phyloP scores from a whole-genome alignment of 2,888 invertebrate species.

The Thyatira batis region DNA sequence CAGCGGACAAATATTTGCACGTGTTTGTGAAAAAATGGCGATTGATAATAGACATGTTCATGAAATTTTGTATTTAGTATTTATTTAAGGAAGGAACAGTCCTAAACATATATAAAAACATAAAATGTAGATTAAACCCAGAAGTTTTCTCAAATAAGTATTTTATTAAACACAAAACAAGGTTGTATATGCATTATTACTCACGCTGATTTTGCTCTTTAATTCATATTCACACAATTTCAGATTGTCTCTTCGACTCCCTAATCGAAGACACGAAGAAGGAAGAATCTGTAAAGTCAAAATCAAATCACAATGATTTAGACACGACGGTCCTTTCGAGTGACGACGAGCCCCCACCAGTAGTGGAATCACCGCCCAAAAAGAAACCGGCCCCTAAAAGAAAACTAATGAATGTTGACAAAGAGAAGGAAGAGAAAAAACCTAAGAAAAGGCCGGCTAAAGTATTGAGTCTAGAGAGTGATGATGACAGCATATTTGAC shows the following conservation, averaged over 20 bases:
- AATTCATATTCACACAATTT: slow-evolving; percentile 12
- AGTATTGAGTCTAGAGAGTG: slow-evolving; percentile 59
- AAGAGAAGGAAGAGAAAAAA: slow-evolving; percentile 51
- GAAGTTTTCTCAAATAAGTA: too few species aligned
- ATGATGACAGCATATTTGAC: slow-evolving; percentile 77
- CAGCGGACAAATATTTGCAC: too few species aligned
- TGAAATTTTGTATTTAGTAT: too few species aligned
- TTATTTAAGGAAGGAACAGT: too few species aligned
- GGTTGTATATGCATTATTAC: too few species aligned
- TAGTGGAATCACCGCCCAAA: slow-evolving; percentile 48
- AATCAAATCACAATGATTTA: slow-evolving; percentile 26
- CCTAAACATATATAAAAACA: too few species aligned
- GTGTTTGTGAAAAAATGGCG: too few species aligned
- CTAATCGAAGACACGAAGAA: slow-evolving; percentile 75
- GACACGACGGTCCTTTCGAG: slow-evolving; percentile 46
- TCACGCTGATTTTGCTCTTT: too few species aligned
- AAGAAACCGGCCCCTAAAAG: slow-evolving; percentile 64
- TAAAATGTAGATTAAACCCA: too few species aligned
- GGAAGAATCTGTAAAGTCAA: slow-evolving; percentile 41
- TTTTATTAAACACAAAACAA: too few species aligned
- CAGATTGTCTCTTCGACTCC: slow-evolving; percentile 78
- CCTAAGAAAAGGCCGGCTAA: slow-evolving; percentile 70
- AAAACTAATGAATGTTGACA: slow-evolving; percentile 53
- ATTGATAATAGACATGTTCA: too few species aligned
- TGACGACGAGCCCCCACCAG: slow-evolving; percentile 45